These are phyloP conservation scores for Callosobruchus maculatus DNA, from an alignment of 2,888 invertebrate species.

Conservation along the genomic window DNA sequence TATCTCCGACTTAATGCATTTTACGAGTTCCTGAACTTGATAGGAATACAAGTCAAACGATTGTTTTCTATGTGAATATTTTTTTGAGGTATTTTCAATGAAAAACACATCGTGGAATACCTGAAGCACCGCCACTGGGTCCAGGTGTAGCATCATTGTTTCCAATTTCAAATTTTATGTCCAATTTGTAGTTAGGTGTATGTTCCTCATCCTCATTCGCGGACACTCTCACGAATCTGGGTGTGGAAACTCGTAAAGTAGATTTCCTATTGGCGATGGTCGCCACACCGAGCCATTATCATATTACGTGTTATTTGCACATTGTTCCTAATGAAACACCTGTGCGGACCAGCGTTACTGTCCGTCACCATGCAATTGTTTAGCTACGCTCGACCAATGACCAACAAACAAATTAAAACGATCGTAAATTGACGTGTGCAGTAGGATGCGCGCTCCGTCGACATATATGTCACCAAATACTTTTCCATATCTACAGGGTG, in stretches of 20 bases:
- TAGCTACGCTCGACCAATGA: conserved; percentile 15
- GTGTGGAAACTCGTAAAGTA: conserved; percentile 25
- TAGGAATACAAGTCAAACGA: no score
- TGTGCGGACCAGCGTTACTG: conserved; percentile 9
- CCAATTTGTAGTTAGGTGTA: background rate
- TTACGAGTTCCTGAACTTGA: no score
- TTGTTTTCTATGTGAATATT: no score
- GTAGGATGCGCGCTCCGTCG: background rate
- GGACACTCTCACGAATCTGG: conserved; percentile 12
- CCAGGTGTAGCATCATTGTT: background rate
- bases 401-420: background rate
- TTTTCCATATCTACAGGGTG: no score
- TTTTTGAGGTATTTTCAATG: background rate
- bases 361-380: conserved; percentile 10
- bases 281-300: conserved; percentile 13
- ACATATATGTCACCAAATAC: no score
- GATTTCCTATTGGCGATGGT: conserved; percentile 22
- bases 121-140: background rate
- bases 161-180: background rate
- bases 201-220: background rate
- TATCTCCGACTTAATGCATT: no score
- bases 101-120: no score
- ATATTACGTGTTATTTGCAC: conserved; percentile 20
- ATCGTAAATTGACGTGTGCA: background rate
- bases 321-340: conserved; percentile 26